Evolutionary conservation across 2,113 vertebrate species (phyloP), one percentile per base, ranked within the genome.

Genomic region (Phalacrocorax brasilianus): DNA sequence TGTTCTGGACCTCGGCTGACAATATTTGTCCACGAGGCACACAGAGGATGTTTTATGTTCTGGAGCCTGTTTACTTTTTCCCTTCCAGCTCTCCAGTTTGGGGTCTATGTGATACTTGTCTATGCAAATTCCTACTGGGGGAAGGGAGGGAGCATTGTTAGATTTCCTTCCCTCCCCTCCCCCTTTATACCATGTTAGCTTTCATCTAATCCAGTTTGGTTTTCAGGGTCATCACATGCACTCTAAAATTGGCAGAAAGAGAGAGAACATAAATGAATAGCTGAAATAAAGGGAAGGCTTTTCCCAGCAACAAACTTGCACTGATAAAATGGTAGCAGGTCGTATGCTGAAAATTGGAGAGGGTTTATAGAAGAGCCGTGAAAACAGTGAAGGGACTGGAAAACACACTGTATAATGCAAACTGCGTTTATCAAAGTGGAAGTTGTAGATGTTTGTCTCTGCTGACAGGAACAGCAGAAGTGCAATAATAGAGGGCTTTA

Each of bases 401-500:
- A 97, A 97, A 40, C 84, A 50, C 49, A 23, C 33, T 53, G 38
- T 16, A 27, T 93, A 91, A 76, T 96, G 59, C 78, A 83, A 94
- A 91, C 88, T 50, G 74, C 89, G 68, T 93, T 75, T 82, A 47
- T 87, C 94, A 85, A 89, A 96, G 91, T 89, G 42, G 84, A 85
- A 96, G 73, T 92, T 85, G 74, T 92, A 95, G 91, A 35, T 93
- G 53, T 94, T 96, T 96, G 94, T 96, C 70, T 87, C 84, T 91
- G 91, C 87, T 96, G 94, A 97, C 93, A 95, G 93, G 73, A 96
- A 9, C 95, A 93, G 87, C 77, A 95, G 81, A 95, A 96, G 74
- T 82, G 21, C 85, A 87, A 95, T 96, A 97, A 96, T 96, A 93
- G 77, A 91, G 73, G 61, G 73, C 73, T 92, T 92, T 96, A 95